Percentiles rank a stretch among this genome's conserved stretches.
These are phyloP conservation scores for Cryptoleucopteryx plumbea DNA, from an alignment of 2,113 vertebrate species.

Conservation along the genomic window DNA sequence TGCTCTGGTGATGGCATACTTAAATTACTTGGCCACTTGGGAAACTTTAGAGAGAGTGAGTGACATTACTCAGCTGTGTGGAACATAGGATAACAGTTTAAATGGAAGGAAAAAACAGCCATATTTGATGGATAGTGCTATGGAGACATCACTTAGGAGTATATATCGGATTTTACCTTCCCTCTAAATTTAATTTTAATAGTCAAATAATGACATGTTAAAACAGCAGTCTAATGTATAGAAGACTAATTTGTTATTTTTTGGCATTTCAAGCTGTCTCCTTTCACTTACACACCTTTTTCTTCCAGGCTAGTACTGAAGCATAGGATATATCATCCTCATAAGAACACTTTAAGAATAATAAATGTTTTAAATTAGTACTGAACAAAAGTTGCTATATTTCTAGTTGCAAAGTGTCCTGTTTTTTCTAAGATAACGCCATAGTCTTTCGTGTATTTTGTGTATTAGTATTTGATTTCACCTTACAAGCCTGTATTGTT, in stretches of 20 bases:
- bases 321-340: background rate
- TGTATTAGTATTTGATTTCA: background rate
- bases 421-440: background rate
- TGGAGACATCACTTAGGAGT: constrained; percentile 5
- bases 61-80: constrained; percentile 35
- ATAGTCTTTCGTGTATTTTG: background rate
- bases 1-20: constrained; percentile 63
- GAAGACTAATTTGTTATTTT: constrained; percentile 21
- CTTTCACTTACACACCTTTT: background rate
- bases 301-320: background rate
- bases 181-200: constrained; percentile 47
- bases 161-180: background rate
- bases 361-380: background rate
- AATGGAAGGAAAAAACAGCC: background rate
- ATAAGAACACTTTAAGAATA: background rate
- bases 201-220: constrained; percentile 30
- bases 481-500: background rate
- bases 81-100: constrained; percentile 15
- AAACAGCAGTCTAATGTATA: constrained; percentile 19
- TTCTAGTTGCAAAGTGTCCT: background rate
- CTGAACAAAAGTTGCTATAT: background rate
- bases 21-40: constrained; percentile 59
- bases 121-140: constrained; percentile 26
- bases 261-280: background rate
- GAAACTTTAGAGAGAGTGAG: constrained; percentile 48